These are phyloP conservation scores for Cosmia trapezina DNA, from an alignment of 2,888 invertebrate genomes.

Conservation along the genomic window DNA sequence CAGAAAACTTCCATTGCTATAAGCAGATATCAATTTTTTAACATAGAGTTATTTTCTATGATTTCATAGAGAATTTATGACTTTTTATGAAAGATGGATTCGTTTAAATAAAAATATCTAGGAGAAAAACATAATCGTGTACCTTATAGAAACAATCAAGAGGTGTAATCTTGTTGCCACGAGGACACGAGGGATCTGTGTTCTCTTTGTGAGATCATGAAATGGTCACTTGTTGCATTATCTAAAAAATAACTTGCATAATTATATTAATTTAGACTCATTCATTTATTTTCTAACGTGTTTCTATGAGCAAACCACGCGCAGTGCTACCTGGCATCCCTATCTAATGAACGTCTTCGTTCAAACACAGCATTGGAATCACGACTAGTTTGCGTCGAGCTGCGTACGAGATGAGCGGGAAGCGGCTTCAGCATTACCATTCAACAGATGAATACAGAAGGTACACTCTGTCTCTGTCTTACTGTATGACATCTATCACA, in stretches of 20 bases:
- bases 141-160: neutral
- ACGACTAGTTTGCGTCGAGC: constrained; percentile 47
- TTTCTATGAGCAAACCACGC: neutral
- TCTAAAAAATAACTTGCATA: neutral
- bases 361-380: constrained; percentile 56
- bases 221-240: neutral
- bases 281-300: neutral
- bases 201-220: neutral
- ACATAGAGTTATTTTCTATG: neutral
- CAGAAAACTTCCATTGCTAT: neutral
- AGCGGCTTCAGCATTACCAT: constrained; percentile 5
- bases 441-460: constrained; percentile 10
- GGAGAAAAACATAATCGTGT: neutral
- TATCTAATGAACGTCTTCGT: constrained; percentile 45
- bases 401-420: constrained; percentile 37
- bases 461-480: neutral
- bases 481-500: neutral
- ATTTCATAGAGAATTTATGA: neutral
- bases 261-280: neutral
- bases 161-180: neutral
- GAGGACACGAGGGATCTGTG: neutral
- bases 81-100: neutral
- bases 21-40: neutral
- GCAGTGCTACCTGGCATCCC: constrained; percentile 13
- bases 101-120: neutral